phyloP scores from a whole-genome alignment of 2,113 vertebrate species.

The Perca fluviatilis region DNA sequence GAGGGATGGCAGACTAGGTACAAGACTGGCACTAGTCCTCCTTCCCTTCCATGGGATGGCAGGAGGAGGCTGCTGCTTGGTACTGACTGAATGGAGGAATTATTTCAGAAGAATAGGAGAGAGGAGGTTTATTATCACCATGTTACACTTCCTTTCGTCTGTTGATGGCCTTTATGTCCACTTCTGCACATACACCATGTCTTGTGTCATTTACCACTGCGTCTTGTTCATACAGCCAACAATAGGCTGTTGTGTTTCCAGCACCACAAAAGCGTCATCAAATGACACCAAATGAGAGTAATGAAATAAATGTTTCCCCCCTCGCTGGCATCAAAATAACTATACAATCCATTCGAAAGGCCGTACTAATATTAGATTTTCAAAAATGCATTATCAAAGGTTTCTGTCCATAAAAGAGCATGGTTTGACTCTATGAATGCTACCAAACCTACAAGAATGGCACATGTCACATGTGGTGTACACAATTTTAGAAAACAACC shows the following conservation, averaged over 20 bases:
- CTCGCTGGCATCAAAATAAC: background rate
- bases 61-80: conserved; percentile 78
- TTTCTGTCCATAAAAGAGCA: background rate
- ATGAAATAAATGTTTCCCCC: background rate
- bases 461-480: background rate
- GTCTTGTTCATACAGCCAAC: conserved; percentile 15
- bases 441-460: background rate
- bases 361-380: background rate
- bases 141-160: conserved; percentile 70
- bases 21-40: conserved; percentile 78
- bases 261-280: background rate
- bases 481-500: background rate
- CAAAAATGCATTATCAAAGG: background rate
- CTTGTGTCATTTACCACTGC: conserved; percentile 28
- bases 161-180: conserved; percentile 53
- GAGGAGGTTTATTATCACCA: conserved; percentile 76
- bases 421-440: background rate
- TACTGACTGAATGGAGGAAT: conserved; percentile 76
- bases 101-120: conserved; percentile 75
- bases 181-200: conserved; percentile 44
- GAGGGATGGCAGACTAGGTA: conserved; percentile 76
- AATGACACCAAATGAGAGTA: conserved; percentile 7
- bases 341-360: background rate
- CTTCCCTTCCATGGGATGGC: conserved; percentile 74
- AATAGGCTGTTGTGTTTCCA: conserved; percentile 30